Evolutionary conservation across 2,888 invertebrate genomes (phyloP).

Genomic region (Blastobasis adustella): DNA sequence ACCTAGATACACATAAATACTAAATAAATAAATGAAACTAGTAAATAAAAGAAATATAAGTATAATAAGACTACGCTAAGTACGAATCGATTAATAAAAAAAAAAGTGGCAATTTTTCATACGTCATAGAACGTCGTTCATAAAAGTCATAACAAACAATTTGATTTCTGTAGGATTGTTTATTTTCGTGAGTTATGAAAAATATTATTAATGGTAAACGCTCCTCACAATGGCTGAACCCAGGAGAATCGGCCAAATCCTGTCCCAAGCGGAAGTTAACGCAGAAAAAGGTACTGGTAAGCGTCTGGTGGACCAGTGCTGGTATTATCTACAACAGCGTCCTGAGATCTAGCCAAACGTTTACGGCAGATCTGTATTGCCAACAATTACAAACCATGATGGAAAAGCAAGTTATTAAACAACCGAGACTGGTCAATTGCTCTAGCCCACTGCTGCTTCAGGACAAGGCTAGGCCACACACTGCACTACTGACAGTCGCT

Average conservation of each 20-base stretch:
- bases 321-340: not conserved
- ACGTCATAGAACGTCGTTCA: too few species aligned
- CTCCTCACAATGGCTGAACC: slow-evolving; percentile 23
- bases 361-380: slow-evolving; percentile 14
- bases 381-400: slow-evolving; percentile 17
- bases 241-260: slow-evolving; percentile 18
- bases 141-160: too few species aligned
- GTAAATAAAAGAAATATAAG: too few species aligned
- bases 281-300: slow-evolving; percentile 18
- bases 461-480: slow-evolving; percentile 5
- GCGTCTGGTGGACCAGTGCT: not conserved
- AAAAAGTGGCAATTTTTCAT: too few species aligned
- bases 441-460: slow-evolving; percentile 8
- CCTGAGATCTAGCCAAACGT: slow-evolving; percentile 9
- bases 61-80: too few species aligned
- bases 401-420: slow-evolving; percentile 13
- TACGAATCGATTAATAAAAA: too few species aligned
- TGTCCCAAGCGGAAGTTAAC: slow-evolving; percentile 15
- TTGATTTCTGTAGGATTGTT: too few species aligned
- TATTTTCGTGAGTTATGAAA: too few species aligned
- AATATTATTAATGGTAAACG: slow-evolving; percentile 17
- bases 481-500: slow-evolving; percentile 1
- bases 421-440: slow-evolving; percentile 7
- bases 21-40: too few species aligned
- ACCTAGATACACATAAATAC: too few species aligned